Evolutionary conservation across 2,113 vertebrate genomes (phyloP).

Genomic region (Sminthopsis crassicaudata): DNA sequence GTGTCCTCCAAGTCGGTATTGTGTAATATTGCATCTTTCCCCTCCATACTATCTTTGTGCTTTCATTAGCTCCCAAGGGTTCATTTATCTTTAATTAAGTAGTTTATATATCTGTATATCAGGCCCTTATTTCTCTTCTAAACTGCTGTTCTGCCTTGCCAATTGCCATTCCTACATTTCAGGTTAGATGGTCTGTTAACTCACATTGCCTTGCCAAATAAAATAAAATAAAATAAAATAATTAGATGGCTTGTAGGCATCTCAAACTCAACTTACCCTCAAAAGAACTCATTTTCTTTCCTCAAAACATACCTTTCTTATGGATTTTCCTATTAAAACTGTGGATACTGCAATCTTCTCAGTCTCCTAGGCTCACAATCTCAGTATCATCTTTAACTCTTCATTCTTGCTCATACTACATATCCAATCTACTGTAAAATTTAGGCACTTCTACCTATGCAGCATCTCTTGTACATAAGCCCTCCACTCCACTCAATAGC

Average conservation of each 20-base stretch:
- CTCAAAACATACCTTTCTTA: not conserved
- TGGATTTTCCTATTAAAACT: not conserved
- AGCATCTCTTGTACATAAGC: no score
- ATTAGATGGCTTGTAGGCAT: not conserved
- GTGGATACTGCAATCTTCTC: not conserved
- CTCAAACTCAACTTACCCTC: not conserved
- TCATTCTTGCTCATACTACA: not conserved
- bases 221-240: no score
- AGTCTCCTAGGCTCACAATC: not conserved
- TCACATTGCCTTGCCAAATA: no score
- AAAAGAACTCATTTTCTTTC: not conserved
- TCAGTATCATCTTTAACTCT: not conserved
- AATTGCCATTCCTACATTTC: slow-evolving; percentile 8
- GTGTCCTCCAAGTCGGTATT: not conserved
- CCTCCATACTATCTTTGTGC: not conserved
- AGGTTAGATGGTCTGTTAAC: not conserved
- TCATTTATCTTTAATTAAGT: not conserved
- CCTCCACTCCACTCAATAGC: not conserved
- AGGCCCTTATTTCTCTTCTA: not conserved
- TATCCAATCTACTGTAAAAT: not conserved
- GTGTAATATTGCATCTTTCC: not conserved
- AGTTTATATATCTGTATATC: not conserved
- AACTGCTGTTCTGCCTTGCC: slow-evolving; percentile 7
- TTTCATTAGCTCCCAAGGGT: not conserved
- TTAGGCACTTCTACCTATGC: no score